These are phyloP conservation scores for Scalopus aquaticus DNA, from an alignment of 2,113 vertebrate genomes.

Conservation along the genomic window DNA sequence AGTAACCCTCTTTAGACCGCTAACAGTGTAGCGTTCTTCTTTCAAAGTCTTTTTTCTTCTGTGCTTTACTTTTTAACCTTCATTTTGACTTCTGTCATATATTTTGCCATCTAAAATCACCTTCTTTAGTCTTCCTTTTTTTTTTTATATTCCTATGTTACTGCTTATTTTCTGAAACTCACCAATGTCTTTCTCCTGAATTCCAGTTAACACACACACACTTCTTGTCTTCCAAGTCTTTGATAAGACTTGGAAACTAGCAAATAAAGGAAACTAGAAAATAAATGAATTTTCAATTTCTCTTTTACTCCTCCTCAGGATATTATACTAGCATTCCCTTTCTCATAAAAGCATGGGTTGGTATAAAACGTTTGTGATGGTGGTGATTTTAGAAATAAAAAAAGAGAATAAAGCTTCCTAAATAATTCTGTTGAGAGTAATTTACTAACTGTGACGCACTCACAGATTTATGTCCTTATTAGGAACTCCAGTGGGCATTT, in stretches of 20 bases:
- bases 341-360: constrained; percentile 14
- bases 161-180: background rate
- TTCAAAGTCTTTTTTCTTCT: background rate
- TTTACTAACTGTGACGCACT: background rate
- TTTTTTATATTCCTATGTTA: background rate
- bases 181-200: background rate
- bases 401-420: background rate
- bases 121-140: background rate
- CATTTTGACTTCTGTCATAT: background rate
- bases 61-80: background rate
- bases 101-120: background rate
- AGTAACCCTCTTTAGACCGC: background rate
- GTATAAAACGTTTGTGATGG: background rate
- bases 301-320: background rate
- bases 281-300: background rate
- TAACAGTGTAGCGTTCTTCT: background rate
- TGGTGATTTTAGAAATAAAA: background rate
- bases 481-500: background rate
- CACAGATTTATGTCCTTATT: background rate
- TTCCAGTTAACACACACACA: background rate
- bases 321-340: constrained; percentile 16
- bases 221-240: background rate
- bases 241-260: constrained; percentile 43
- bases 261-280: background rate
- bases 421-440: constrained; percentile 7